Evolutionary conservation across 2,888 invertebrate species (phyloP).

Genomic region (Agonopterix subpropinquella): DNA sequence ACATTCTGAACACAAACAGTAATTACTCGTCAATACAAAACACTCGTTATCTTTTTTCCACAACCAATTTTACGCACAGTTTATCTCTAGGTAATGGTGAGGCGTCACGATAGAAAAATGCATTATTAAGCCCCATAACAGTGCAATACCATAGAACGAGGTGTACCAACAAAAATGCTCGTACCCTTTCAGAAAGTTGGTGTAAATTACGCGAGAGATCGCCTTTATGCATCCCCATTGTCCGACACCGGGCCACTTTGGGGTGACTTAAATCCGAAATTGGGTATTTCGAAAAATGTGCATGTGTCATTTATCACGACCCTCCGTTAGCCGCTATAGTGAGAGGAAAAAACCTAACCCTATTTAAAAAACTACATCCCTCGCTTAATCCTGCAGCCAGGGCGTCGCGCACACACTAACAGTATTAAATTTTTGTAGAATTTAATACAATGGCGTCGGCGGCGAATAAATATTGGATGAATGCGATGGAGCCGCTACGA

Average conservation of each 20-base stretch:
- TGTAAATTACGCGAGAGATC: conserved; percentile 61
- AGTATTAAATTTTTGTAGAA: conserved; percentile 70
- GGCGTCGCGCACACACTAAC: conserved; percentile 65
- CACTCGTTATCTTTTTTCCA: conserved; percentile 46
- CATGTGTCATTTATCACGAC: conserved; percentile 77
- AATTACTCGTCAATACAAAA: conserved; percentile 37
- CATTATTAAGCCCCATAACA: conserved; percentile 64
- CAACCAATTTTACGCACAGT: conserved; percentile 54
- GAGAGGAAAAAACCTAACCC: conserved; percentile 66
- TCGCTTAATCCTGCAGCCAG: conserved; percentile 57
- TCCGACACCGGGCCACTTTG: conserved; percentile 71
- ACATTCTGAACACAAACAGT: conserved; percentile 9
- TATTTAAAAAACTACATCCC: conserved; percentile 71
- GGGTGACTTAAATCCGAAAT: conserved; percentile 78
- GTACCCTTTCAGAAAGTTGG: conserved; percentile 42
- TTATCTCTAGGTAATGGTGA: conserved; percentile 48
- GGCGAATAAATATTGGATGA: conserved; percentile 69
- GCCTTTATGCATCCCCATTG: conserved; percentile 43
- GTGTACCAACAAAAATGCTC: conserved; percentile 36
- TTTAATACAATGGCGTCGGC: conserved; percentile 61
- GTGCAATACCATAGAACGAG: conserved; percentile 40
- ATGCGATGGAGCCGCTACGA: conserved; percentile 36
- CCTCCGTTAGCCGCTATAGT: conserved; percentile 34
- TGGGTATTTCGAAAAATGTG: conserved; percentile 77
- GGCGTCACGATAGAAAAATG: conserved; percentile 57